Percentiles rank a stretch among this genome's conserved stretches.
Evolutionary conservation across 2,797 vertebrate species (phyloP).

Genomic region (Ciconia nigra): DNA sequence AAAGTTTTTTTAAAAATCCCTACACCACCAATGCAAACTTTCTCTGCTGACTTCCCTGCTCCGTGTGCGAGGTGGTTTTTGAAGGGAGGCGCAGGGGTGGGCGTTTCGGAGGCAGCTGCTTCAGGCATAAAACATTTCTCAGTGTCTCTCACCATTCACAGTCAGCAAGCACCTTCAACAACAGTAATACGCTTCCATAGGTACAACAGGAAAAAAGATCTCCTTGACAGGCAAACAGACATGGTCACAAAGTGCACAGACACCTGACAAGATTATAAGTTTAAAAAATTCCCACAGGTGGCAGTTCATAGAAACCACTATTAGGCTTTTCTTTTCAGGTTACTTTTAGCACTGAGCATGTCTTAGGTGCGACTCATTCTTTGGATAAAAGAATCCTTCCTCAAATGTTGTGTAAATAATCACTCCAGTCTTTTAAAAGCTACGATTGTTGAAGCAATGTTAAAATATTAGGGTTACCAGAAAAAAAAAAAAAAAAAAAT

Average conservation of each 20-base stretch:
- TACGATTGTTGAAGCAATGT: neutral
- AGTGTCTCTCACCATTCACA: neutral
- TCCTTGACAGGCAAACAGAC: neutral
- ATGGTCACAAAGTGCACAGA: neutral
- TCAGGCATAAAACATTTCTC: neutral
- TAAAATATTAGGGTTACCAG: neutral
- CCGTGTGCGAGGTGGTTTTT: neutral
- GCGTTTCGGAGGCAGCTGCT: neutral
- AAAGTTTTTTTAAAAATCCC: neutral
- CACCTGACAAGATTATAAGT: neutral
- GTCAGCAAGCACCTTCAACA: neutral
- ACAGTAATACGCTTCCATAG: neutral
- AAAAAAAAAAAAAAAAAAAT: neutral
- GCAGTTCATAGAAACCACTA: neutral
- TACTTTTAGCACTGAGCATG: neutral
- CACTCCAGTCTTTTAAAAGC: neutral
- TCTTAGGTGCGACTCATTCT: accelerated
- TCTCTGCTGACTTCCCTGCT: neutral
- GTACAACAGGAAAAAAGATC: neutral
- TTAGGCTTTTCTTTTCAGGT: neutral
- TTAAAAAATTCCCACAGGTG: neutral
- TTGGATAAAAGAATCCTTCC: neutral
- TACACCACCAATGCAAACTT: neutral
- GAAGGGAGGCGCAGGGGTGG: neutral
- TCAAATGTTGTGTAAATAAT: neutral